Evolutionary conservation across 1,140 invertebrate genomes (phyloP).

Genomic region (Ditylenchus dipsaci): DNA sequence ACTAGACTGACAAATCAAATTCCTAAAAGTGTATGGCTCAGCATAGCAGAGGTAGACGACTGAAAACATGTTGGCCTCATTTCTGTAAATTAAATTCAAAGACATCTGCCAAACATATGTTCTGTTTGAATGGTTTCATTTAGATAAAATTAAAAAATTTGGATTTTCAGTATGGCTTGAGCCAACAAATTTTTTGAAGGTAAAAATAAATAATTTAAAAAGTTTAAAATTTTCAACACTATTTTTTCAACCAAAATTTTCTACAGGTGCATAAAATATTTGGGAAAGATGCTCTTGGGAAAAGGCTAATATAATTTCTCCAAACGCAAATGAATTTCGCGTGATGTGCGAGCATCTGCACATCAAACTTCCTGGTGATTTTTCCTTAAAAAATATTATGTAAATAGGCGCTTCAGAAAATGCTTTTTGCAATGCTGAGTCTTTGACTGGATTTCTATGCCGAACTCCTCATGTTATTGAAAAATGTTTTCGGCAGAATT

Average conservation of each 20-base stretch:
- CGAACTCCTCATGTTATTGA: not conserved
- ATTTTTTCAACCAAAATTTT: too few species aligned
- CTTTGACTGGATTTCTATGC: not conserved
- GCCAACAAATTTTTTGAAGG: slow-evolving; percentile 6
- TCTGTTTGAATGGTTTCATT: not conserved
- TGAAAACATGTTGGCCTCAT: too few species aligned
- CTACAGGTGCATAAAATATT: not conserved
- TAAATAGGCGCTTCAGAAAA: not conserved
- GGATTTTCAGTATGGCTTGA: slow-evolving; percentile 1
- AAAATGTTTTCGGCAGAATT: not conserved
- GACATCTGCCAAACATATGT: too few species aligned
- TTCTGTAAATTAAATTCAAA: too few species aligned
- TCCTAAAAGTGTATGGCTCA: too few species aligned
- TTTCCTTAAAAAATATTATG: not conserved
- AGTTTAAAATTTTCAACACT: too few species aligned
- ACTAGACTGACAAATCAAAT: too few species aligned
- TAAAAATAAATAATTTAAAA: too few species aligned
- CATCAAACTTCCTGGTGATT: not conserved
- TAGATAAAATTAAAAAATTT: not conserved
- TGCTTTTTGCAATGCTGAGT: not conserved
- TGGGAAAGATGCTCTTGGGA: not conserved
- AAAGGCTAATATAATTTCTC: not conserved
- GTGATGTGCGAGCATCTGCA: not conserved
- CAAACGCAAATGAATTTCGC: slow-evolving; percentile 8
- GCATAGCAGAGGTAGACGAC: too few species aligned